A percentile compares a stretch with the other conserved stretches of the same genome.
Evolutionary conservation across 2,888 invertebrate species (phyloP).

Genomic region (Drosophila mercatorum): DNA sequence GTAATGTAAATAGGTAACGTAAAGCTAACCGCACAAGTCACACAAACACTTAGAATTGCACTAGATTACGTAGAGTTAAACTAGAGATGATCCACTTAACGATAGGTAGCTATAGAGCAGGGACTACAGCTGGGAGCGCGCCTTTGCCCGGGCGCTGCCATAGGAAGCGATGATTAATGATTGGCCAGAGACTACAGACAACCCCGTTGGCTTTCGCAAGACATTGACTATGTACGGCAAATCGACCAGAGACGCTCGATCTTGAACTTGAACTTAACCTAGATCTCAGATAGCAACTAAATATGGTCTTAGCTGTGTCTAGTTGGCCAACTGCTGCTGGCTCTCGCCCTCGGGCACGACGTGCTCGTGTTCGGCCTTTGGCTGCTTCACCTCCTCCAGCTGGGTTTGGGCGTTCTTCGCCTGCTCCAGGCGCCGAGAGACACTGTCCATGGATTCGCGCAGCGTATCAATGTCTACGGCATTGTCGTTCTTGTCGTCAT

Average conservation of each 20-base stretch:
- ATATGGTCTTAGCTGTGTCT: constrained; percentile 36
- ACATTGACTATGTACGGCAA: constrained; percentile 75
- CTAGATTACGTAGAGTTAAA: constrained; percentile 43
- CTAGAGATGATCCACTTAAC: constrained; percentile 57
- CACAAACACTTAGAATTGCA: constrained; percentile 42
- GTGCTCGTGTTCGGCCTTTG: constrained; percentile 66
- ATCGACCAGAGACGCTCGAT: constrained; percentile 75
- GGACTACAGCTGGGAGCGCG: constrained; percentile 54
- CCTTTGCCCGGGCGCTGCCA: constrained; percentile 37
- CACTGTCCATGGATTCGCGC: constrained; percentile 78
- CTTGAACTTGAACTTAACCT: constrained; percentile 71
- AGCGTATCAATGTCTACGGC: constrained; percentile 76
- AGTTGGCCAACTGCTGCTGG: constrained; percentile 67
- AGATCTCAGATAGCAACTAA: constrained; percentile 73
- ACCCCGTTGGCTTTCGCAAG: constrained; percentile 63
- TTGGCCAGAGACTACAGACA: constrained; percentile 64
- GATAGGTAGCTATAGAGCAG: constrained; percentile 26
- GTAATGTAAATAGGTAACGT: constrained; percentile 25
- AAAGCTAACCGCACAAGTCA: constrained; percentile 56
- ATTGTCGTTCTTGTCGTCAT: constrained; percentile 66
- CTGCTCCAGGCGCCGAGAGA: constrained; percentile 60
- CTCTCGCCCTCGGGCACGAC: constrained; percentile 60
- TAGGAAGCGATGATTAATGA: constrained; percentile 46
- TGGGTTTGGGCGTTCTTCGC: constrained; percentile 44
- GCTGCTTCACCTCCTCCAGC: constrained; percentile 21